phyloP scores from a whole-genome alignment of 2,113 vertebrate genomes.

The Hiodon alosoides region DNA sequence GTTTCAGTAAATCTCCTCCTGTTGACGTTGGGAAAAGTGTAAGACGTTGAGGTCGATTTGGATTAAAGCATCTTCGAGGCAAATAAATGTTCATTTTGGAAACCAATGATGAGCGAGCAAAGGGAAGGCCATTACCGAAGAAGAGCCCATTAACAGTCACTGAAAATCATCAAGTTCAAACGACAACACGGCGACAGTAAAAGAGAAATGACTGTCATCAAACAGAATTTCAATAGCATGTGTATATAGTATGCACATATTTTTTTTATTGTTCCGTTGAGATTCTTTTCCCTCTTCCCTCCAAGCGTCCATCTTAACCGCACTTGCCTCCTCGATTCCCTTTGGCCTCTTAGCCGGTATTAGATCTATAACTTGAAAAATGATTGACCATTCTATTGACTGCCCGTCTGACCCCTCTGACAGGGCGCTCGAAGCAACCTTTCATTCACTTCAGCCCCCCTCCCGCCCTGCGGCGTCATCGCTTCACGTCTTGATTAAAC shows the following conservation, averaged over 20 bases:
- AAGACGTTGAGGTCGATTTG: too few relatives aligned
- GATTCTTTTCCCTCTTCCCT: not conserved
- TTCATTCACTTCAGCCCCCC: not conserved
- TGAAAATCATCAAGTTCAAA: too few relatives aligned
- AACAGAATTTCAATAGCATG: not conserved
- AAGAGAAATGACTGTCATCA: too few relatives aligned
- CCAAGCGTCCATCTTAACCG: not conserved
- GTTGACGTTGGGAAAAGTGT: too few relatives aligned
- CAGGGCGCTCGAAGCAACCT: constrained; percentile 12
- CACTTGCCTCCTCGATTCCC: constrained; percentile 20
- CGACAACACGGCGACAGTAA: too few relatives aligned
- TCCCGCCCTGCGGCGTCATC: constrained; percentile 59
- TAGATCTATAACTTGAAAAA: constrained; percentile 42
- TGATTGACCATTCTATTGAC: constrained; percentile 45
- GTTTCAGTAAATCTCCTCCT: too few relatives aligned
- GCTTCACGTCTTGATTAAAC: constrained; percentile 45
- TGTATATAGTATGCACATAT: not conserved
- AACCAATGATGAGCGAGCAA: too few relatives aligned
- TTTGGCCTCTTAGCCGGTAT: constrained; percentile 30
- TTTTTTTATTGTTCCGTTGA: not conserved
- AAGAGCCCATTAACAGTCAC: too few relatives aligned
- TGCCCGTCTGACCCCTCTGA: constrained; percentile 44
- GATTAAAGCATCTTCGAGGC: too few relatives aligned
- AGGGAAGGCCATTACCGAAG: too few relatives aligned
- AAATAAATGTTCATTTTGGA: too few relatives aligned